Percentiles rank a stretch among this genome's conserved stretches.
phyloP scores from a whole-genome alignment of 92 coral and sea anemone species.

The Chrysogorgia sp. region DNA sequence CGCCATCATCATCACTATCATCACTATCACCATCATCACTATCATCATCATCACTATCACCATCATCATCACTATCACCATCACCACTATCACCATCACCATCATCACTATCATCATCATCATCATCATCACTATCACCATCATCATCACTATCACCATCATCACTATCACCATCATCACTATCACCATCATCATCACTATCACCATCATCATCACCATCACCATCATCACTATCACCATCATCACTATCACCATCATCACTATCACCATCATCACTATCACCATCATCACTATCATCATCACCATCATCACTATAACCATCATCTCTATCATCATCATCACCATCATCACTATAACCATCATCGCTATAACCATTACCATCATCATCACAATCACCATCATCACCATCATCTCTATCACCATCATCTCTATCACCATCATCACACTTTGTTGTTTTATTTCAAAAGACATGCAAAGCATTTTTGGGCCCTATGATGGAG shows the following conservation, averaged over 20 bases:
- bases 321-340: neutral
- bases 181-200: neutral
- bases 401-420: no score
- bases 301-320: neutral
- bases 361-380: neutral
- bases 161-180: neutral
- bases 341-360: neutral
- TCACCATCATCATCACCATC: neutral
- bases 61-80: neutral
- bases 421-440: neutral
- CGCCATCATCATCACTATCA: neutral
- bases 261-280: neutral
- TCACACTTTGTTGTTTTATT: neutral
- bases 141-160: neutral
- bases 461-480: conserved; percentile 78
- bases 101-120: neutral
- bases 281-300: neutral
- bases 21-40: neutral
- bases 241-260: neutral
- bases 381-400: no score
- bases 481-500: conserved; percentile 78
- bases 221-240: neutral
- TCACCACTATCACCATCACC: neutral
- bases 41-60: neutral
- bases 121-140: neutral